Evolutionary conservation across 2,888 invertebrate genomes (phyloP).

Genomic region (Brachypterus glaber): DNA sequence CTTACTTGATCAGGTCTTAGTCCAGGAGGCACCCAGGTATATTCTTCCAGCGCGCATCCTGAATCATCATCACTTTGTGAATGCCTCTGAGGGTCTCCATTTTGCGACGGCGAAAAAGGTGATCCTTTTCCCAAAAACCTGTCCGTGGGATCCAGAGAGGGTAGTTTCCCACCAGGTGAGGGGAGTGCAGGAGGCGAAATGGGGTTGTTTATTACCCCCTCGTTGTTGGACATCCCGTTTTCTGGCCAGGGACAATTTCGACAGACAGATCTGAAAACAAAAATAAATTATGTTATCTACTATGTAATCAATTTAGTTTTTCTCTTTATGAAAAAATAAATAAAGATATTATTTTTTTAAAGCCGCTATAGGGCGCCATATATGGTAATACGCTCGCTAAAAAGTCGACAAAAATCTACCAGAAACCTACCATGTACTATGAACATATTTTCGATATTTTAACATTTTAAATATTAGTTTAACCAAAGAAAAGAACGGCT

Average conservation of each 20-base stretch:
- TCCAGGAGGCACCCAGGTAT: constrained; percentile 96
- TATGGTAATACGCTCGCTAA: too few species aligned
- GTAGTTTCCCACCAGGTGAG: constrained; percentile 36
- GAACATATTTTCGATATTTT: too few species aligned
- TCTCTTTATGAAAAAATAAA: too few species aligned
- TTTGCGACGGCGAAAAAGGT: constrained; percentile 38
- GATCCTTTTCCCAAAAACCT: constrained; percentile 52
- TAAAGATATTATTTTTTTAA: too few species aligned
- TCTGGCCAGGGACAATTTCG: constrained; percentile 69
- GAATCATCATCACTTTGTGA: constrained; percentile 96
- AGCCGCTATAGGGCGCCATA: too few species aligned
- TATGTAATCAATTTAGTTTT: too few species aligned
- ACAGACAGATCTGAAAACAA: constrained; percentile 66
- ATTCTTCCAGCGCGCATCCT: constrained; percentile 95
- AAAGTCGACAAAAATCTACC: too few species aligned
- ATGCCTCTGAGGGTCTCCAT: constrained; percentile 70
- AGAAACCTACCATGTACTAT: too few species aligned
- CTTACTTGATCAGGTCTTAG: constrained; percentile 91
- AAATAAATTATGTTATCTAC: too few species aligned
- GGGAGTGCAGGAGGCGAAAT: constrained; percentile 38
- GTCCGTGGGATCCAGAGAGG: constrained; percentile 45
- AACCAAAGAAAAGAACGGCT: too few species aligned
- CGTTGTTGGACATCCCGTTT: constrained; percentile 38
- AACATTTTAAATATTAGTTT: too few species aligned
- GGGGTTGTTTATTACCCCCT: constrained; percentile 38